Conservation (phyloP, 2,888 invertebrate species). For the Papilio demoleus region DNA sequence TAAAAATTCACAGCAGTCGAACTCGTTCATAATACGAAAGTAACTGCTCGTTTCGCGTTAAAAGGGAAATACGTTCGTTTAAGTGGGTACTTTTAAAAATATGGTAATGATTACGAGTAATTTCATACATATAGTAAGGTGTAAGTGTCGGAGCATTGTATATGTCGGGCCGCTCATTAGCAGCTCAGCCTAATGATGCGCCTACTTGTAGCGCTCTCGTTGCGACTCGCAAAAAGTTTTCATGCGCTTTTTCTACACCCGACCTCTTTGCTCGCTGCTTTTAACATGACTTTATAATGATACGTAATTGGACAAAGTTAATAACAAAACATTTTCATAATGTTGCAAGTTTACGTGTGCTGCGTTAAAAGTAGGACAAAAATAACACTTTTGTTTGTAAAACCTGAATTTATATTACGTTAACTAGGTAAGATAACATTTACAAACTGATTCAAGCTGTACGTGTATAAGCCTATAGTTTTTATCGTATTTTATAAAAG, state of each 20-base stretch:
- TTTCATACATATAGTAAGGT: conserved; percentile 8
- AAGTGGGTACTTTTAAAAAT: not conserved
- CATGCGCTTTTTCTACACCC: conserved; percentile 22
- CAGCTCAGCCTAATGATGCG: conserved; percentile 38
- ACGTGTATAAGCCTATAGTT: too few relatives aligned
- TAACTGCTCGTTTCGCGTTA: too few relatives aligned
- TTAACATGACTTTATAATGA: conserved; percentile 27
- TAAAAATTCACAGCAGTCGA: too few relatives aligned
- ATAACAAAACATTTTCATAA: conserved; percentile 18
- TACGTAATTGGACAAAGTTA: conserved; percentile 23
- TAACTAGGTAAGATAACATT: not conserved
- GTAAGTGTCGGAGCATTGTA: conserved; percentile 18
- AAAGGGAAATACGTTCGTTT: not conserved
- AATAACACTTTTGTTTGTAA: not conserved
- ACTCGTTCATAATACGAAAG: too few relatives aligned
- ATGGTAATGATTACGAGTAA: conserved; percentile 9
- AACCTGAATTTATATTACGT: not conserved
- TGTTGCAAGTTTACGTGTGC: not conserved
- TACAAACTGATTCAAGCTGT: not conserved
- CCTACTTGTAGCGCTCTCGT: conserved; percentile 39
- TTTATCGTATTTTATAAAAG: too few relatives aligned
- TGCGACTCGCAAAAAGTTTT: conserved; percentile 27
- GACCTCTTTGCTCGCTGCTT: conserved; percentile 10
- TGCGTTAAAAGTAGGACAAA: not conserved
- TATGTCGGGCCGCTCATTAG: conserved; percentile 34